A percentile compares a stretch with the other conserved stretches of the same genome.
These are phyloP conservation scores for Trinorchestia longiramus DNA, from an alignment of 1,140 invertebrate species.

Conservation along the genomic window DNA sequence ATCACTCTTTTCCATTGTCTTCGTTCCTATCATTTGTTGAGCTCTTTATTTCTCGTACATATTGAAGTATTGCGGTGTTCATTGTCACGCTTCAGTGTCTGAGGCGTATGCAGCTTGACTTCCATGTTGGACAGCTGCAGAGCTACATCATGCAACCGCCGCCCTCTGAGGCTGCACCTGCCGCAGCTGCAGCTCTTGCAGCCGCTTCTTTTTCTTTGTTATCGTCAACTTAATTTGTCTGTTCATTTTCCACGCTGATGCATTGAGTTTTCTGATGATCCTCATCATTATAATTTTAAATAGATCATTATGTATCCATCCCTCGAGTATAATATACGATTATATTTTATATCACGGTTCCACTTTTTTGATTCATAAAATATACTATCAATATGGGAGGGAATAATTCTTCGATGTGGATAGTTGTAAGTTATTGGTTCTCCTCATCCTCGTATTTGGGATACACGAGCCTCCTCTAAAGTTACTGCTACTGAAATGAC, in stretches of 20 bases:
- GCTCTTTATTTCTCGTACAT: background rate
- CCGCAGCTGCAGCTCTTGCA: background rate
- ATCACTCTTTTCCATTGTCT: too few species aligned
- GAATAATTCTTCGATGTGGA: background rate
- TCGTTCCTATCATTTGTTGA: too few species aligned
- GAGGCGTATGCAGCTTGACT: background rate
- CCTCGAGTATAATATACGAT: background rate
- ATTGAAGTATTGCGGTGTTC: background rate
- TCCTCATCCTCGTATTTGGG: background rate
- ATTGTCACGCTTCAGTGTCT: background rate
- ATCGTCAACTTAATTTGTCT: background rate
- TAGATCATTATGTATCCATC: background rate
- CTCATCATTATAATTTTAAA: background rate
- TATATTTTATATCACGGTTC: background rate
- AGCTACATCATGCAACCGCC: background rate
- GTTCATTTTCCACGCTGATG: background rate
- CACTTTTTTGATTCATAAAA: too few species aligned
- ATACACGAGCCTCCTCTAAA: background rate
- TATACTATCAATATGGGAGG: background rate
- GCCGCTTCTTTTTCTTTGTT: background rate
- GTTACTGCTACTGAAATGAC: background rate
- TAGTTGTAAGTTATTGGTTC: background rate
- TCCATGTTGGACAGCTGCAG: constrained; percentile 24
- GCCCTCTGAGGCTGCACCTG: background rate
- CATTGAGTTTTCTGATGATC: background rate